A percentile compares a stretch with the other conserved stretches of the same genome.
These are phyloP conservation scores for Zhuqinia jingwanae DNA, from an alignment of 2,888 invertebrate genomes.

Conservation along the genomic window DNA sequence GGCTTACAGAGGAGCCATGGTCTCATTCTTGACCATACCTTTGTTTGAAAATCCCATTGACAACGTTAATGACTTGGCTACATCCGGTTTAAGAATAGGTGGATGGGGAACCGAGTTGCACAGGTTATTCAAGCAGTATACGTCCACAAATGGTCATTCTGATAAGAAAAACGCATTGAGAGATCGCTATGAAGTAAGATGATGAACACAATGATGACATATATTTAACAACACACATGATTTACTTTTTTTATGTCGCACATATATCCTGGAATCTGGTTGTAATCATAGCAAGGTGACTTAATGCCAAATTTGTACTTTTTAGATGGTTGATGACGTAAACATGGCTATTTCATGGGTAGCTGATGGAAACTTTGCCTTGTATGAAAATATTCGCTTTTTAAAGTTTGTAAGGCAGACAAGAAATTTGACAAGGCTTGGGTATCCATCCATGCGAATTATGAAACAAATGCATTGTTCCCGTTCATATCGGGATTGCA, in stretches of 20 bases:
- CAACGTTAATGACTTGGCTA: slow-evolving; percentile 76
- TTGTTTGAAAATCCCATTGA: slow-evolving; percentile 78
- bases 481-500: slow-evolving; percentile 79
- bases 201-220: too few species aligned
- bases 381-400: slow-evolving; percentile 89
- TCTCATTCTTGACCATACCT: slow-evolving; percentile 79
- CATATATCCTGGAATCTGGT: neutral
- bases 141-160: slow-evolving; percentile 46
- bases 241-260: too few species aligned
- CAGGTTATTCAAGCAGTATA: slow-evolving; percentile 74
- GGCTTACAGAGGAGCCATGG: slow-evolving; percentile 85
- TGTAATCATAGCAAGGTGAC: too few species aligned
- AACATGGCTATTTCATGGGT: slow-evolving; percentile 86
- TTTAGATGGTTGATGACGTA: slow-evolving; percentile 82
- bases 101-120: slow-evolving; percentile 78
- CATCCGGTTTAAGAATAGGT: slow-evolving; percentile 74
- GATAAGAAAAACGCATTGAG: slow-evolving; percentile 30
- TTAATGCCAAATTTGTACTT: neutral
- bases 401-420: slow-evolving; percentile 81
- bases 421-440: slow-evolving; percentile 75
- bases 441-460: slow-evolving; percentile 78
- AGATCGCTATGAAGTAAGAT: slow-evolving; percentile 75
- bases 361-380: slow-evolving; percentile 87
- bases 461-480: slow-evolving; percentile 79
- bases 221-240: too few species aligned